Evolutionary conservation across 2,797 vertebrate species (phyloP), one percentile per base, ranked within the genome.

Genomic region (Sebastes melanostomus): DNA sequence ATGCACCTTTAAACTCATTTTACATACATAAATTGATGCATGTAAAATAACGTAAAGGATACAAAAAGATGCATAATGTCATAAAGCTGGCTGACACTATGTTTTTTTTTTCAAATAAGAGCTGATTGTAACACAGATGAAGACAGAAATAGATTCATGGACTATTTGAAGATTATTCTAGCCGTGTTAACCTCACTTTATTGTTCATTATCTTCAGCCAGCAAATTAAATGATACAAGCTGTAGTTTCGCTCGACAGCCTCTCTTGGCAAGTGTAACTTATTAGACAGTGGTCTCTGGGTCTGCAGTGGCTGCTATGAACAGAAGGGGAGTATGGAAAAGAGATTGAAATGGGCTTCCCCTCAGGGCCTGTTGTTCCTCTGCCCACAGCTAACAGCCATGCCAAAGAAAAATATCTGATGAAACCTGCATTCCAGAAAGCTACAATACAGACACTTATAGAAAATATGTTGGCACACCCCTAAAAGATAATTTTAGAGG

Each of bases 281-380:
- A 89, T 90, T 84, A 89, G 91, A 82, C 82, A 75, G 90, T 69
- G 78, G 86, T 81, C 81, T 81, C 68, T 73, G 89, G 75, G 75
- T 87, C 81, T 89, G 86, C 88, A 80, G 88, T 81, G 84, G 91
- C 91, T 80, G 77, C 82, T 83, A 68, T 73, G 86, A 91, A 85
- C 90, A 92, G 91, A 90, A 88, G 89, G 89, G 82, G 82, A 87
- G 86, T 88, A 86, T 59, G 77, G 82, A 89, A 66, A 88, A 78
- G 87, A 88, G 89, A 87, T 88, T 86, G 88, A 91, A 89, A 86
- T 22, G 80, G 90, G 83, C 84, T 75, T 89, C 77, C 88, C 90
- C 90, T 87, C 82, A 59, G 91, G 93, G 83, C 88, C 79, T 88
- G 90, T 85, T 92, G 84, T 91, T 88, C 87, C 80, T 68, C 87